Evolutionary conservation across 2,797 vertebrate species (phyloP).

Genomic region (Sebastes kiyomatsui): DNA sequence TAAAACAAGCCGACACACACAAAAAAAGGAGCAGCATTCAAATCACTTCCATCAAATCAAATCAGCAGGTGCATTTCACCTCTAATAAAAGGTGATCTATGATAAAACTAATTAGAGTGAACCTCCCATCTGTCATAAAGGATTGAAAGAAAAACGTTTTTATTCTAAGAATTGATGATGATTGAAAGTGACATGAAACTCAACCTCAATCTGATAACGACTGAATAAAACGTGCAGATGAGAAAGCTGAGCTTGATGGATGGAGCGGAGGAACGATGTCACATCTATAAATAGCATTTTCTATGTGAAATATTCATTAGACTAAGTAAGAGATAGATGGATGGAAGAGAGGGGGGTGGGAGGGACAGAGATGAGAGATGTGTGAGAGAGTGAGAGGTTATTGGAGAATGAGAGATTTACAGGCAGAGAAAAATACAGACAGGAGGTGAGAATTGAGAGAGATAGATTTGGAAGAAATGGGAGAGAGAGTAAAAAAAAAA

Average conservation of each 20-base stretch:
- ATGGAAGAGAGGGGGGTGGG: background rate
- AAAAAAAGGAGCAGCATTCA: background rate
- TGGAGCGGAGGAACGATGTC: slow-evolving; percentile 15
- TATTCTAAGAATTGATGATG: background rate
- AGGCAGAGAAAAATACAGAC: background rate
- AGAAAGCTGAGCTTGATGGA: slow-evolving; percentile 45
- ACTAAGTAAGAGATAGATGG: slow-evolving; percentile 41
- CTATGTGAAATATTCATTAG: slow-evolving; percentile 71
- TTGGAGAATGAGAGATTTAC: background rate
- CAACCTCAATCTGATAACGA: slow-evolving; percentile 30
- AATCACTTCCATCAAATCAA: background rate
- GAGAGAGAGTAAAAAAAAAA: background rate
- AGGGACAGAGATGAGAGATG: background rate
- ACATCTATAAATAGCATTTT: slow-evolving; percentile 61
- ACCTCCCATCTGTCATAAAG: background rate
- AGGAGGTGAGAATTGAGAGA: background rate
- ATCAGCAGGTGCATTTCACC: background rate
- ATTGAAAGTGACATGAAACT: slow-evolving; percentile 39
- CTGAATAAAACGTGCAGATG: slow-evolving; percentile 25
- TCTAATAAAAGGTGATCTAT: background rate
- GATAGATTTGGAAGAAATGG: background rate
- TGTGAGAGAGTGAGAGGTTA: background rate
- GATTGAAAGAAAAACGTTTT: background rate
- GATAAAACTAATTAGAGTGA: slow-evolving; percentile 2
- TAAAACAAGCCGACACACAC: background rate